Evolutionary conservation across 2,113 vertebrate species (phyloP).

Genomic region (Baryphthengus martii): DNA sequence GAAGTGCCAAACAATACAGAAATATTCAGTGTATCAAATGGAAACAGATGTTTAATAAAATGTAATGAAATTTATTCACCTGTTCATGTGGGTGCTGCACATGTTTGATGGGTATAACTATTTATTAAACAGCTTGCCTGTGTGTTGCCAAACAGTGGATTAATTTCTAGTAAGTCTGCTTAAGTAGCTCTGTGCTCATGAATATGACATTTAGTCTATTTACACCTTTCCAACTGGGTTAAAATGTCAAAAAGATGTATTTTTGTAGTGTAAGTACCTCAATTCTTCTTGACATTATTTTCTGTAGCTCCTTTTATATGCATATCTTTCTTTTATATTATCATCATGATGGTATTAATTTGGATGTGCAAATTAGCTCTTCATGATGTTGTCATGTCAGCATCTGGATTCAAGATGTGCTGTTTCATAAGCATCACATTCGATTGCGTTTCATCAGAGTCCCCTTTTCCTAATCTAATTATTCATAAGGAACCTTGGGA

Average conservation of each 20-base stretch:
- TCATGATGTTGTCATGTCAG: conserved; percentile 64
- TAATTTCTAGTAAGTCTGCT: background rate
- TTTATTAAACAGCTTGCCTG: conserved; percentile 30
- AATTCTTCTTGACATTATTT: background rate
- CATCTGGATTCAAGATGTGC: conserved; percentile 64
- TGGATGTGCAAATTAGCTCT: conserved; percentile 70
- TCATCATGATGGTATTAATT: conserved; percentile 46
- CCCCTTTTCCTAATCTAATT: conserved; percentile 49
- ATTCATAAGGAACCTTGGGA: conserved; percentile 53
- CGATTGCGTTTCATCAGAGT: conserved; percentile 8
- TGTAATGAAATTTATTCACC: conserved; percentile 40
- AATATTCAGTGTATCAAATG: background rate
- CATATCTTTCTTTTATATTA: conserved; percentile 38
- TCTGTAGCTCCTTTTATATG: background rate
- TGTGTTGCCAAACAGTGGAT: background rate
- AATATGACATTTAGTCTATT: background rate
- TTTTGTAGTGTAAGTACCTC: background rate
- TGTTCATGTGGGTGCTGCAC: background rate
- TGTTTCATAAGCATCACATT: conserved; percentile 36
- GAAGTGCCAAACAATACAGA: background rate
- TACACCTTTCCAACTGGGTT: background rate
- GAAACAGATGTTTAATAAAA: conserved; percentile 1
- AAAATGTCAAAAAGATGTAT: conserved; percentile 1
- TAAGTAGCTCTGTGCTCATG: background rate
- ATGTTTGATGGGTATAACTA: background rate